Evolutionary conservation across 2,797 vertebrate species (phyloP).

Genomic region (Cynopterus sphinx): DNA sequence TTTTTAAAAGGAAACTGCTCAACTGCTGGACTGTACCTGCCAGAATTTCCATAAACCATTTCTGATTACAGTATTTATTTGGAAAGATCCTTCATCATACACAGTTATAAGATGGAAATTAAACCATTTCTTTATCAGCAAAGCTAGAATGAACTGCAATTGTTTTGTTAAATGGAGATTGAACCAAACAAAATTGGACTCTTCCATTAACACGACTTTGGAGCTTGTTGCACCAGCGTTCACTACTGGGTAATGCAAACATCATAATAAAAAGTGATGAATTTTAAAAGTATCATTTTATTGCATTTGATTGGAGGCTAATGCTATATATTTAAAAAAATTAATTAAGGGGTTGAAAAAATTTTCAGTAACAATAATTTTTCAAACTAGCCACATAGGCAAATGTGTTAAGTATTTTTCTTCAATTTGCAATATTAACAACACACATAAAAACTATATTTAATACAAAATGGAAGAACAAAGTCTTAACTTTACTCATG

Average conservation of each 20-base stretch:
- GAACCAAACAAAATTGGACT: neutral
- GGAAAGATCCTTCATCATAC: constrained; percentile 14
- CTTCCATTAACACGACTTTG: neutral
- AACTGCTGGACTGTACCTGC: neutral
- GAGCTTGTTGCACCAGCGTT: neutral
- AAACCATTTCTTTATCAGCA: constrained; percentile 1
- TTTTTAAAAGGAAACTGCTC: constrained; percentile 29
- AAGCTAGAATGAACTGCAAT: neutral
- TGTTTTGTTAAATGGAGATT: constrained; percentile 38
- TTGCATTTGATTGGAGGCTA: neutral
- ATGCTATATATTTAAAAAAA: constrained; percentile 48
- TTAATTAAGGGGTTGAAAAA: neutral
- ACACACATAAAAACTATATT: constrained; percentile 47
- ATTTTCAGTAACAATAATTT: neutral
- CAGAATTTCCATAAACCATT: constrained; percentile 47
- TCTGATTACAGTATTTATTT: constrained; percentile 45
- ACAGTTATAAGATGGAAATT: constrained; percentile 10
- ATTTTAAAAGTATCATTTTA: constrained; percentile 30
- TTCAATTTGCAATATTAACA: neutral
- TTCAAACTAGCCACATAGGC: neutral
- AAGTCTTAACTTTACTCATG: constrained; percentile 37
- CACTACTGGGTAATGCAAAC: neutral
- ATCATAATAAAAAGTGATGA: constrained; percentile 36
- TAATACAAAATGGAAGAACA: constrained; percentile 23
- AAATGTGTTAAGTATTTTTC: neutral